Conservation (phyloP, 2,797 vertebrate genomes). For the Takifugu ocellatus region DNA sequence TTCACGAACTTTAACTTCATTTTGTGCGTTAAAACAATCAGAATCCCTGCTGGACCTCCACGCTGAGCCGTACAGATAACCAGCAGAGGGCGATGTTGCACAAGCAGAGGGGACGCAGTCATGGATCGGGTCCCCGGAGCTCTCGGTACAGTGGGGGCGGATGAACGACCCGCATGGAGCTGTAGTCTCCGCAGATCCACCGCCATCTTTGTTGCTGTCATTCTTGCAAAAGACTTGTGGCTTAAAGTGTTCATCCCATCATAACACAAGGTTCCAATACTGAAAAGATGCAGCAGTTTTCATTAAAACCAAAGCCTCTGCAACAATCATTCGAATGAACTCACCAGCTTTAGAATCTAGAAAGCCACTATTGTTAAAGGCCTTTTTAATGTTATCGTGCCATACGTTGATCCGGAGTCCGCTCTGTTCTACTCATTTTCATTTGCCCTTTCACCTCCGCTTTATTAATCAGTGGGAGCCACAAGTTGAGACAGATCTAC, state of each 20-base stretch:
- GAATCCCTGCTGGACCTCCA: background rate
- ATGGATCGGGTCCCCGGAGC: slow-evolving; percentile 6
- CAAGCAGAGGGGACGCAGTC: slow-evolving; percentile 37
- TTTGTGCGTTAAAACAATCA: background rate
- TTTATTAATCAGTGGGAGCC: slow-evolving; percentile 44
- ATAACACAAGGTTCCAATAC: background rate
- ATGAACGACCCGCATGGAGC: slow-evolving; percentile 34
- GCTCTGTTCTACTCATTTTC: slow-evolving; percentile 5
- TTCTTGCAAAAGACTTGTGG: slow-evolving; percentile 36
- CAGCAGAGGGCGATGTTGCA: slow-evolving; percentile 70
- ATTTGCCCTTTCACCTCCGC: slow-evolving; percentile 17
- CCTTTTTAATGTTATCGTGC: slow-evolving; percentile 3
- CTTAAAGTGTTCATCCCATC: slow-evolving; percentile 8
- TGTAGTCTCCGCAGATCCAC: slow-evolving; percentile 30
- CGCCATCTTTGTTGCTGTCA: slow-evolving; percentile 64
- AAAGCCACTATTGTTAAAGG: background rate
- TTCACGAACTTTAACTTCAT: background rate
- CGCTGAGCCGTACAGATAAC: slow-evolving; percentile 11
- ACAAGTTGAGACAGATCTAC: slow-evolving; percentile 45
- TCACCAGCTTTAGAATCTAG: background rate
- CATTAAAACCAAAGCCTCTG: background rate
- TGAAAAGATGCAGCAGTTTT: background rate
- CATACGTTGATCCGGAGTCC: slow-evolving; percentile 7
- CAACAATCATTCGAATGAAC: too few relatives aligned
- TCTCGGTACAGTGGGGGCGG: slow-evolving; percentile 18